Evolutionary conservation across 2,888 invertebrate species (phyloP), one percentile per base, ranked within the genome.

Genomic region (Sinelater perroti): DNA sequence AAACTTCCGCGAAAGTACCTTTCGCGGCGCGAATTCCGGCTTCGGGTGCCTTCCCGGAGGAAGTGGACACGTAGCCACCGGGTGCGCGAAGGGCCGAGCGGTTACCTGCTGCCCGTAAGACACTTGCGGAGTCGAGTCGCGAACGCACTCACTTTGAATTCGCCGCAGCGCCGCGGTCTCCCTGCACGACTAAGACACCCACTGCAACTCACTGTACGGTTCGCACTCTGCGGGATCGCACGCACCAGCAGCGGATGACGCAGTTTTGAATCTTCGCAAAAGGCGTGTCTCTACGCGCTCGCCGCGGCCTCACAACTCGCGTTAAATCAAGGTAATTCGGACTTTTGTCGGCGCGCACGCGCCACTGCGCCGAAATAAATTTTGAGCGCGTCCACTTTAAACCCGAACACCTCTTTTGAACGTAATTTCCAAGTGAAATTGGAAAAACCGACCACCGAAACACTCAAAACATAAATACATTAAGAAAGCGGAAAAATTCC

Each of bases 61-160:
- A n/a, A n/a, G n/a, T n/a, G n/a, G n/a, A n/a, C n/a, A n/a, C n/a
- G n/a, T n/a, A n/a, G n/a, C n/a, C n/a, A n/a, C n/a, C n/a, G n/a
- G n/a, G n/a, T n/a, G n/a, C n/a, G n/a, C n/a, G n/a, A n/a, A n/a
- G n/a, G n/a, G 10, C 16, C 11, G n/a, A 36, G 30, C 31, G 31
- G 36, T 67, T 71, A 73, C 72, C 73, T 72, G 70, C 67, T 68
- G 69, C 67, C 61, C 67, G 66, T 66, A 66, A 67, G 64, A 65
- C 58, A 67, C 63, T 65, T 67, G 46, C 62, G 68, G 67, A 70
- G 65, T 66, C 68, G 65, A 67, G 67, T 46, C 51, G 53, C 56
- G 44, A 57, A 49, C 56, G 52, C 55, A 59, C 38, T 56, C 61
- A 60, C 56, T 60, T 59, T n/a, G n/a, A n/a, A n/a, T n/a, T n/a